Evolutionary conservation across 1,140 invertebrate genomes (phyloP).

Genomic region (Cylas formicarius): DNA sequence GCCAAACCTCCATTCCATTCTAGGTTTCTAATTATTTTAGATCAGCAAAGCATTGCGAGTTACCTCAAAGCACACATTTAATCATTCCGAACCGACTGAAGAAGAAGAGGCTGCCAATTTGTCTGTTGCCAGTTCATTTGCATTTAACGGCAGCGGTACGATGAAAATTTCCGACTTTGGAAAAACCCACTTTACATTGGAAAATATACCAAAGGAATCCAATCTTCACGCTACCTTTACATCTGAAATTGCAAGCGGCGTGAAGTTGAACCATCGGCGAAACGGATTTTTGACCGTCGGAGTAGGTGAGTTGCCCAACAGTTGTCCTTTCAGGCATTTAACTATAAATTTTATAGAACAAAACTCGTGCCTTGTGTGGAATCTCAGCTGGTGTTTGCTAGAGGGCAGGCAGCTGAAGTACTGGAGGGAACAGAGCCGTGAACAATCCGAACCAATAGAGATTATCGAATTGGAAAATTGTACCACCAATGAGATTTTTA

Average conservation of each 20-base stretch:
- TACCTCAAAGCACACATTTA: no score
- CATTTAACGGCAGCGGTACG: constrained; percentile 19
- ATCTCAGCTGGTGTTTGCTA: constrained; percentile 42
- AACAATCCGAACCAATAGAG: constrained; percentile 31
- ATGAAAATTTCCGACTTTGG: constrained; percentile 22
- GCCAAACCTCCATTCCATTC: no score
- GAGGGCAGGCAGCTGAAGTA: constrained; percentile 36
- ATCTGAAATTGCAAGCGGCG: constrained; percentile 28
- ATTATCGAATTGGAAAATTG: constrained; percentile 40
- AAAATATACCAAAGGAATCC: constrained; percentile 29
- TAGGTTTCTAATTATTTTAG: no score
- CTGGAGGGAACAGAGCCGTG: constrained; percentile 44
- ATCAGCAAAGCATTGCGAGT: no score
- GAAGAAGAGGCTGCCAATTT: no score
- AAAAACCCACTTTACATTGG: constrained; percentile 24
- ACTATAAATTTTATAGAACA: constrained; percentile 15
- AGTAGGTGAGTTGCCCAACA: constrained; percentile 9
- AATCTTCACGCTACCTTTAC: constrained; percentile 36
- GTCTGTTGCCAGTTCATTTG: no score
- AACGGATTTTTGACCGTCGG: constrained; percentile 43
- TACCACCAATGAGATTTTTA: constrained; percentile 27
- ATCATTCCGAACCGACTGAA: no score
- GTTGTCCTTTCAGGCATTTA: background rate
- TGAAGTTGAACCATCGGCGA: constrained; percentile 31
- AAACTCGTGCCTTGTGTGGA: constrained; percentile 37